A percentile compares a stretch with the other conserved stretches of the same genome.
phyloP scores from a whole-genome alignment of 1,140 invertebrate species.

The Orius insidiosus region DNA sequence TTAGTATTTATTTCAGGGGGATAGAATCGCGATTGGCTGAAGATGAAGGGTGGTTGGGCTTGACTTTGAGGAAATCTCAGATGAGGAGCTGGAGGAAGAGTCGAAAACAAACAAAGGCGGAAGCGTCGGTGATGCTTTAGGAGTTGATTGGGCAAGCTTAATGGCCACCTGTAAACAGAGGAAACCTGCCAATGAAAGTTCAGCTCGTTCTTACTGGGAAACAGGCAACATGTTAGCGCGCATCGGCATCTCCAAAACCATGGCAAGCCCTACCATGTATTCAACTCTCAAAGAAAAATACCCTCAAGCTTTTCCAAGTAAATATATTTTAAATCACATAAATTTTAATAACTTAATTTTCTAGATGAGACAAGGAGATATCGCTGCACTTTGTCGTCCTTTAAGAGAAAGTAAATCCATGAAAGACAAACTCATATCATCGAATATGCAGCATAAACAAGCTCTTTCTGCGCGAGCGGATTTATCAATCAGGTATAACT shows the following conservation, averaged over 20 bases:
- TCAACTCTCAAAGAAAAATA: conserved; percentile 35
- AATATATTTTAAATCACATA: not conserved
- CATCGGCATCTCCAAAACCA: conserved; percentile 50
- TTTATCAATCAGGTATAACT: conserved; percentile 18
- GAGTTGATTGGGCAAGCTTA: conserved; percentile 82
- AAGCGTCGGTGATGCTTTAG: conserved; percentile 44
- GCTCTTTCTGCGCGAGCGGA: conserved; percentile 20
- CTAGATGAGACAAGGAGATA: not conserved
- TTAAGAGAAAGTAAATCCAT: conserved; percentile 1
- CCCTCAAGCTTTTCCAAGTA: conserved; percentile 19
- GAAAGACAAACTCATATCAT: conserved; percentile 19
- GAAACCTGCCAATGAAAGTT: conserved; percentile 25
- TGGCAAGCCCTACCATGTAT: conserved; percentile 45
- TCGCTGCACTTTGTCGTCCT: conserved; percentile 1
- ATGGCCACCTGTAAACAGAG: conserved; percentile 50
- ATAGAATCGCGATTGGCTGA: conserved; percentile 27
- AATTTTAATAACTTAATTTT: not conserved
- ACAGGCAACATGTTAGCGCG: conserved; percentile 48
- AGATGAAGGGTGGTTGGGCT: conserved; percentile 55
- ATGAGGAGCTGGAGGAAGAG: conserved; percentile 71
- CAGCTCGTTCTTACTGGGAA: conserved; percentile 56
- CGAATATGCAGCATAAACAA: conserved; percentile 29
- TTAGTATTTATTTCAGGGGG: conserved; percentile 12
- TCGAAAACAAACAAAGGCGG: conserved; percentile 21
- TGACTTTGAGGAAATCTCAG: conserved; percentile 78